Evolutionary conservation across 2,888 invertebrate species (phyloP).

Genomic region (Morpho helenor): DNA sequence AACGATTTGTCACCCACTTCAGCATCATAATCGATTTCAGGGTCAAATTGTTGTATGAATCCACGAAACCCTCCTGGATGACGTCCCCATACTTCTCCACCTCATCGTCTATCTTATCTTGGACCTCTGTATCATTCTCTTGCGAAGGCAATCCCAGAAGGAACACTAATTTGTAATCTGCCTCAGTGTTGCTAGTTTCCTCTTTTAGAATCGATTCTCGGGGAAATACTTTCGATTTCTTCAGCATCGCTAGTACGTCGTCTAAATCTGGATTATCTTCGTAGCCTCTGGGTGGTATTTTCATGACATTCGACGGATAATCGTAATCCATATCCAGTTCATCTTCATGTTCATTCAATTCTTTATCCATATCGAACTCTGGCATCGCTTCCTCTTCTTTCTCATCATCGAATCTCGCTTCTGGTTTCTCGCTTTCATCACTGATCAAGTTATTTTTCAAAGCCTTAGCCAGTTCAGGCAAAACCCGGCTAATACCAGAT

Average conservation of each 20-base stretch:
- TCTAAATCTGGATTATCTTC: constrained; percentile 50
- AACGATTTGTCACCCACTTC: constrained; percentile 87
- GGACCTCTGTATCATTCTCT: constrained; percentile 76
- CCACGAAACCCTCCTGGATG: constrained; percentile 90
- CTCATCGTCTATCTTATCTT: constrained; percentile 83
- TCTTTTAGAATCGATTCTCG: constrained; percentile 31
- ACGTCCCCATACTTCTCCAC: constrained; percentile 84
- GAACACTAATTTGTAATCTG: constrained; percentile 61
- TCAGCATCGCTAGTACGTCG: constrained; percentile 46
- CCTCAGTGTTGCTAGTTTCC: constrained; percentile 32
- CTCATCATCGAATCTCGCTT: constrained; percentile 56
- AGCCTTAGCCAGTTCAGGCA: constrained; percentile 61
- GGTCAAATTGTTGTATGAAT: constrained; percentile 92
- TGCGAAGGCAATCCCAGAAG: constrained; percentile 82
- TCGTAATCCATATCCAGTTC: constrained; percentile 49
- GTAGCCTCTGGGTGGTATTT: constrained; percentile 62
- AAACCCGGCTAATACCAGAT: constrained; percentile 46
- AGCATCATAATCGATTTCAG: constrained; percentile 91
- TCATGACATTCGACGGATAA: constrained; percentile 66
- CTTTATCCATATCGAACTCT: constrained; percentile 68
- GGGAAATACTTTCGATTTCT: constrained; percentile 41
- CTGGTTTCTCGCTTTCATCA: constrained; percentile 40
- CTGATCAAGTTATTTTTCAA: constrained; percentile 45
- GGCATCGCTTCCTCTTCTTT: constrained; percentile 48
- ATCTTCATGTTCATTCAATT: constrained; percentile 47